These are phyloP conservation scores for Amphipyra berbera DNA, from an alignment of 2,888 invertebrate genomes.

Conservation along the genomic window DNA sequence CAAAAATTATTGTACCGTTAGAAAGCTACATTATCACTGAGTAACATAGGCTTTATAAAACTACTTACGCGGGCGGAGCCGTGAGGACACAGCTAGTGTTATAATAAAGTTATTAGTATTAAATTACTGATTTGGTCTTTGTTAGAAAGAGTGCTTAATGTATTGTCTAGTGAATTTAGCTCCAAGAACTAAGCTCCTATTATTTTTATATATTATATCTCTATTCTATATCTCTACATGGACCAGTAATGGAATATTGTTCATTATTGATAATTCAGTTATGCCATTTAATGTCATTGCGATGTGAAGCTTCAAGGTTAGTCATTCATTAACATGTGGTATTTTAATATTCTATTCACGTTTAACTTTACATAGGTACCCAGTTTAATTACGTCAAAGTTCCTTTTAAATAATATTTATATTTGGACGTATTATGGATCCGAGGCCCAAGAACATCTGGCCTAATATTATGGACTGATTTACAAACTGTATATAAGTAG, in stretches of 20 bases:
- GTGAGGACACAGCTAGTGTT: no score
- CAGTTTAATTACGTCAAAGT: conserved; percentile 36
- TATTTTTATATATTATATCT: neutral
- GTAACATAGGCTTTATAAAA: no score
- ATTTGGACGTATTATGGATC: conserved; percentile 12
- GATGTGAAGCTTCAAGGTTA: conserved; percentile 58
- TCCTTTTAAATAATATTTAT: conserved; percentile 19
- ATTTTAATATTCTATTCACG: conserved; percentile 58
- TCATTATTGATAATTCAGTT: conserved; percentile 32
- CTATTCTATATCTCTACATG: conserved; percentile 2
- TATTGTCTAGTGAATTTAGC: no score
- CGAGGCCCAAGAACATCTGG: neutral
- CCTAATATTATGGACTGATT: neutral
- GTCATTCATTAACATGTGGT: conserved; percentile 46
- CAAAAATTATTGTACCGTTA: no score
- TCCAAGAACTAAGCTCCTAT: neutral
- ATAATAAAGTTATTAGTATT: no score
- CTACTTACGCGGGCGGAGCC: no score
- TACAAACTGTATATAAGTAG: neutral
- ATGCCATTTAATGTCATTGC: conserved; percentile 49
- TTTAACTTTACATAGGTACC: conserved; percentile 31
- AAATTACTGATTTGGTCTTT: no score
- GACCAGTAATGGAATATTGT: conserved; percentile 27
- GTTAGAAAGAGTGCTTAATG: no score
- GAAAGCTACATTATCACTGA: no score